phyloP scores from a whole-genome alignment of 2,797 vertebrate species.

The Cyclura pinguis region DNA sequence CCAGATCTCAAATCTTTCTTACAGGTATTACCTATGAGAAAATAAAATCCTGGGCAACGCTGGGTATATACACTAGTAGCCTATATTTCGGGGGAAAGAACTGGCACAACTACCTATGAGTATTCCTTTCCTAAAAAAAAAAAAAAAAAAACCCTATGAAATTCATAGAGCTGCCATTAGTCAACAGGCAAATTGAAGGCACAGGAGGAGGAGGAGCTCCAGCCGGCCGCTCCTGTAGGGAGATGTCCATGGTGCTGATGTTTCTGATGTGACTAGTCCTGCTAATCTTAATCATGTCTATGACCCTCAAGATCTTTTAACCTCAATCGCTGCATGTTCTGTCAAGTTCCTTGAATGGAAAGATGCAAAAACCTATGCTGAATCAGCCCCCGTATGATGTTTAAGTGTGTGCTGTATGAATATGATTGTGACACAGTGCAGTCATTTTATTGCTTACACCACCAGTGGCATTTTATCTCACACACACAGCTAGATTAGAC shows the following conservation, averaged over 20 bases:
- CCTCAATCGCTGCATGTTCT: not conserved
- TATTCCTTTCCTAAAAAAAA: too few relatives aligned
- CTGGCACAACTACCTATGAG: too few relatives aligned
- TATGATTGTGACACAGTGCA: not conserved
- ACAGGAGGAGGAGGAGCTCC: not conserved
- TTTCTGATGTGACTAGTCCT: not conserved
- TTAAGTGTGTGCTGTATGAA: not conserved
- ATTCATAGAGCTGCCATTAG: too few relatives aligned
- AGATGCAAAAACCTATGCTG: not conserved
- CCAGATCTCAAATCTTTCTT: too few relatives aligned
- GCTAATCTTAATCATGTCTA: not conserved
- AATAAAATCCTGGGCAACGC: too few relatives aligned
- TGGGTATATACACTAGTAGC: too few relatives aligned
- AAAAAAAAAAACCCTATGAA: too few relatives aligned
- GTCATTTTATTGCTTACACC: not conserved
- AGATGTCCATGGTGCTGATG: not conserved
- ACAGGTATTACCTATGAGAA: too few relatives aligned
- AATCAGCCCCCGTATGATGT: not conserved
- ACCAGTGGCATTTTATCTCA: not conserved
- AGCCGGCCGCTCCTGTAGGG: not conserved
- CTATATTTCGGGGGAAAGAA: too few relatives aligned
- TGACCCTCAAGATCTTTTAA: not conserved
- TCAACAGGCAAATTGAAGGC: too few relatives aligned
- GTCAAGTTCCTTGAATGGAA: not conserved
- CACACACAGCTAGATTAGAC: not conserved